These are phyloP conservation scores for Phylloscopus trochiloides DNA, from an alignment of 2,113 vertebrate species.

Conservation along the genomic window DNA sequence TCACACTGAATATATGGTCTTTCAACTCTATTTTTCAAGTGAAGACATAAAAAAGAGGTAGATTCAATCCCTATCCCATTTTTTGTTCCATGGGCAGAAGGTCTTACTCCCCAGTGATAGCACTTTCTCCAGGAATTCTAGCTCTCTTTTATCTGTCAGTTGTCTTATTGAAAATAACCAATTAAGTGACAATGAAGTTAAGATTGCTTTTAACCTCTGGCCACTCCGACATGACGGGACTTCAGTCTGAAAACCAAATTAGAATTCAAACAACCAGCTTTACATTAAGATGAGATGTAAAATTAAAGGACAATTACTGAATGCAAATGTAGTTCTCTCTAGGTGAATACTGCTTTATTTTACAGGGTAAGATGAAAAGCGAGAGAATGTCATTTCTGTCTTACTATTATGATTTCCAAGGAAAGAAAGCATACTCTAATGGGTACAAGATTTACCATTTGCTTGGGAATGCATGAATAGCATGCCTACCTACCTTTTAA, in stretches of 20 bases:
- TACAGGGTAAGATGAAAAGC: background rate
- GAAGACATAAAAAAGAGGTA: background rate
- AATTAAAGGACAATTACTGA: background rate
- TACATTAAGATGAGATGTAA: background rate
- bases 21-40: background rate
- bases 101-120: background rate
- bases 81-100: background rate
- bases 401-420: background rate
- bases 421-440: background rate
- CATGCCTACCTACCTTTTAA: background rate
- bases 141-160: background rate
- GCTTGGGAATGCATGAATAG: background rate
- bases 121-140: background rate
- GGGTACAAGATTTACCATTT: background rate
- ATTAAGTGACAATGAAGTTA: background rate
- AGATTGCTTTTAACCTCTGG: background rate
- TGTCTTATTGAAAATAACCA: background rate
- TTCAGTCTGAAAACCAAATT: background rate
- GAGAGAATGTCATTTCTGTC: background rate
- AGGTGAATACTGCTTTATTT: background rate
- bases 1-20: background rate
- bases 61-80: background rate
- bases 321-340: background rate
- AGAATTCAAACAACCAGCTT: background rate
- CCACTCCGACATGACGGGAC: background rate